Base-by-base conservation (phyloP, 2,888 invertebrate genomes). In the Leucoma salicis region DNA sequence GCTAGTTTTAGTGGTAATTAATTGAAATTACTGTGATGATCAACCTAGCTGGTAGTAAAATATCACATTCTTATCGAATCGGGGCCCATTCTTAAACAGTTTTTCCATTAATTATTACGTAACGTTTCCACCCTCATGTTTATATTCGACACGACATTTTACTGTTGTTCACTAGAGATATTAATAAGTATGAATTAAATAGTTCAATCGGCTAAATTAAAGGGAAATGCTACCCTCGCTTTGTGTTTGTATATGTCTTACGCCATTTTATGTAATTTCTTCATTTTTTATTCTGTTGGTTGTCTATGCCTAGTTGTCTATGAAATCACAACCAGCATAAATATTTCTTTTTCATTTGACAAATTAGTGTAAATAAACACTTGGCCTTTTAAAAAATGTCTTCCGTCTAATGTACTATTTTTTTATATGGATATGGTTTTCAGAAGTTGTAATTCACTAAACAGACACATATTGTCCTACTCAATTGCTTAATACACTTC, bases 271-370 rank as follows among this genome's bases (percentile, higher is more conserved):
- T 40, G 36, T 37, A 44, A 43, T 47, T 42, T 50, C 15, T 40
- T 34, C 28, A 39, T 49, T 44, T 21, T 24, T 28, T 42, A 54
- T 57, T 58, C 53, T 12, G 14, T 46, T 42, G 34, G 34, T 28
- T 25, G 32, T 45, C 11, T 32, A 28, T 34, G 12, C 6, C 14
- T 31, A 31, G 10, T 29, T 29, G 13, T 29, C 29, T 29, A 29
- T 1, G 3, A 13, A 27, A 27, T 5, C 2, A 4, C 2, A n/a
- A 2, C 11, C 27, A 11, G 5, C 12, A 11, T 12, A 2, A n/a
- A 3, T 2, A 27, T 11, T 11, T 5, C 27, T 27, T 27, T n/a
- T 27, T 27, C 8, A 27, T 11, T 27, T 27, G 5, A 11, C 4
- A n/a, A 11, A 12, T 10, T 27, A 27, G n/a, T n/a, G n/a, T n/a